Percentiles rank a stretch among this genome's conserved stretches.
Evolutionary conservation across 2,888 invertebrate species (phyloP).

Genomic region (Ophion obscuratus): DNA sequence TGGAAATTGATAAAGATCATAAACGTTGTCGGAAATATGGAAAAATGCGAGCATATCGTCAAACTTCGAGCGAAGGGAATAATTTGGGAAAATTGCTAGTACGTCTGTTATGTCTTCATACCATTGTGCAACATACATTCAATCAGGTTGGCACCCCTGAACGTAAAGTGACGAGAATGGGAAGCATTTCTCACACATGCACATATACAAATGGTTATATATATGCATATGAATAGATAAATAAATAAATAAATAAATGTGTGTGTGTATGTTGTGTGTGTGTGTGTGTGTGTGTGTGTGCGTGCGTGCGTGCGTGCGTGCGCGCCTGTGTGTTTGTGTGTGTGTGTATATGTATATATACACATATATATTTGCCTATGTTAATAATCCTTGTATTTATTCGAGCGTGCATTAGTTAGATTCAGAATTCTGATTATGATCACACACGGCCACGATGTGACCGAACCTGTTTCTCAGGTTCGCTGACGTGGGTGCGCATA

Average conservation of each 20-base stretch:
- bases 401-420: slow-evolving; percentile 59
- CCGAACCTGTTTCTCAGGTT: slow-evolving; percentile 58
- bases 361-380: background rate
- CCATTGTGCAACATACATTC: background rate
- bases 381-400: slow-evolving; percentile 34
- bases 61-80: background rate
- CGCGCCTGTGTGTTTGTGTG: too few species aligned
- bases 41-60: background rate
- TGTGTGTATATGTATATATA: background rate
- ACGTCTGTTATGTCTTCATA: background rate
- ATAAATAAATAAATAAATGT: too few species aligned
- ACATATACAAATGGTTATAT: too few species aligned
- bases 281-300: too few species aligned
- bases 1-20: background rate
- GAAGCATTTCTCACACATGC: background rate
- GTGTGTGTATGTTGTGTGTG: too few species aligned
- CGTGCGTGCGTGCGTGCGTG: too few species aligned
- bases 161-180: background rate
- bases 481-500: slow-evolving; percentile 35
- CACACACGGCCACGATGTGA: slow-evolving; percentile 24
- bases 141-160: background rate
- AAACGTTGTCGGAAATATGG: background rate
- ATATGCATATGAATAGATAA: background rate
- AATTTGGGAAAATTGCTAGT: background rate
- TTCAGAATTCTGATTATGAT: slow-evolving; percentile 45